These are phyloP conservation scores for Strigops habroptila DNA, from an alignment of 2,113 vertebrate genomes.

Conservation along the genomic window DNA sequence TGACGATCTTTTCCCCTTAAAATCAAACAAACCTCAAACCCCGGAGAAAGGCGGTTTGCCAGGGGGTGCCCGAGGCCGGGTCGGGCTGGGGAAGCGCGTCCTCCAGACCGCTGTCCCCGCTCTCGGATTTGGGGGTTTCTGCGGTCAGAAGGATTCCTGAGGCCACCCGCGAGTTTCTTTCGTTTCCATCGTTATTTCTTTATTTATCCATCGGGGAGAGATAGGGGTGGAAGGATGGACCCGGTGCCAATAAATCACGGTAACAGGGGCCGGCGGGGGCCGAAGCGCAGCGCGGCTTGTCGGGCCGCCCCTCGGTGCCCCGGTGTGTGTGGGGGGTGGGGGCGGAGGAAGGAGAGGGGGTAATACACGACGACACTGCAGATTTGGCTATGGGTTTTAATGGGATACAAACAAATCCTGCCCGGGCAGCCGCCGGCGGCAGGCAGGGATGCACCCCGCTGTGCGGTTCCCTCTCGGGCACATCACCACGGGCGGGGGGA, in stretches of 20 bases:
- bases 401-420: background rate
- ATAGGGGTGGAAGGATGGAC: background rate
- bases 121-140: background rate
- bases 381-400: background rate
- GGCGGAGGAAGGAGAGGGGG: background rate
- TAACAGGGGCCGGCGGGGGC: background rate
- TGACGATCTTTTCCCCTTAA: no score
- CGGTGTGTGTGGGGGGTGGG: background rate
- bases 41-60: no score
- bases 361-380: background rate
- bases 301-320: background rate
- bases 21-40: background rate
- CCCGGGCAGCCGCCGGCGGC: background rate
- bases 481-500: no score
- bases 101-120: background rate
- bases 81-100: background rate
- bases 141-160: background rate
- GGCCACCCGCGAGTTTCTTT: background rate
- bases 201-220: background rate
- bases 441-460: background rate
- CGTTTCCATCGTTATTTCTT: background rate
- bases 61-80: background rate
- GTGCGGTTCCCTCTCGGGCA: no score
- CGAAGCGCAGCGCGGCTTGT: no score
- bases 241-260: background rate